A percentile compares a stretch with the other conserved stretches of the same genome.
phyloP scores from a whole-genome alignment of 2,797 vertebrate genomes.

The Babyrousa celebensis region DNA sequence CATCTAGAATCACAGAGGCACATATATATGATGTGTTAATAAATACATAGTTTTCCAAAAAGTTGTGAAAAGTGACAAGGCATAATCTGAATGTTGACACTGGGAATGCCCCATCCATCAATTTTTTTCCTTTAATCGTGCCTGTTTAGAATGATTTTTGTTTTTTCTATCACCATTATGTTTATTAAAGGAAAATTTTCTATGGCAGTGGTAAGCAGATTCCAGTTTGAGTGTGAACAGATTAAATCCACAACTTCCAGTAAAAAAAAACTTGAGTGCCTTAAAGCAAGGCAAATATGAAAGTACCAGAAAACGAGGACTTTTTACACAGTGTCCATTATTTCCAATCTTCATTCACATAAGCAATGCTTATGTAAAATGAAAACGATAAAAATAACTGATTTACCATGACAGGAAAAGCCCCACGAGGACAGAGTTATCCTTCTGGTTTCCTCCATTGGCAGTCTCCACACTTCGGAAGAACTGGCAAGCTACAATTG shows the following conservation, averaged over 20 bases:
- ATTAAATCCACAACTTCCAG: conserved; percentile 56
- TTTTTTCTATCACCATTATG: conserved; percentile 51
- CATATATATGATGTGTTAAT: conserved; percentile 14
- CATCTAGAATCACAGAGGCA: not conserved
- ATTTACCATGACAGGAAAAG: conserved; percentile 74
- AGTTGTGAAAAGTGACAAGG: not conserved
- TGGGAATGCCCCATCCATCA: not conserved
- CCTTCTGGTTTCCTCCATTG: conserved; percentile 83
- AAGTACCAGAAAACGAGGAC: conserved; percentile 22
- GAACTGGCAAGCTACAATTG: conserved; percentile 88
- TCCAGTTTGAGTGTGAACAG: conserved; percentile 20
- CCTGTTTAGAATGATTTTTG: conserved; percentile 32
- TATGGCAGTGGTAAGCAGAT: conserved; percentile 45
- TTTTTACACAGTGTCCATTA: conserved; percentile 5
- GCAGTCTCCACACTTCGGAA: conserved; percentile 83
- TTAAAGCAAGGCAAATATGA: not conserved
- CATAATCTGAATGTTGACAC: not conserved
- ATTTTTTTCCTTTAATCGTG: conserved; percentile 9
- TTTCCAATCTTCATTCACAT: conserved; percentile 71
- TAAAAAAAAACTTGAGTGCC: conserved; percentile 13
- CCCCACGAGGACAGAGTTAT: conserved; percentile 79
- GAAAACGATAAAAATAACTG: conserved; percentile 78
- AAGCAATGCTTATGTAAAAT: conserved; percentile 75
- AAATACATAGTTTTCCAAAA: conserved; percentile 35
- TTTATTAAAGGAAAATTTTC: conserved; percentile 62